Percentiles rank a stretch among this genome's conserved stretches.
Conservation (phyloP, 2,113 vertebrate genomes). For the Archocentrus centrarchus region DNA sequence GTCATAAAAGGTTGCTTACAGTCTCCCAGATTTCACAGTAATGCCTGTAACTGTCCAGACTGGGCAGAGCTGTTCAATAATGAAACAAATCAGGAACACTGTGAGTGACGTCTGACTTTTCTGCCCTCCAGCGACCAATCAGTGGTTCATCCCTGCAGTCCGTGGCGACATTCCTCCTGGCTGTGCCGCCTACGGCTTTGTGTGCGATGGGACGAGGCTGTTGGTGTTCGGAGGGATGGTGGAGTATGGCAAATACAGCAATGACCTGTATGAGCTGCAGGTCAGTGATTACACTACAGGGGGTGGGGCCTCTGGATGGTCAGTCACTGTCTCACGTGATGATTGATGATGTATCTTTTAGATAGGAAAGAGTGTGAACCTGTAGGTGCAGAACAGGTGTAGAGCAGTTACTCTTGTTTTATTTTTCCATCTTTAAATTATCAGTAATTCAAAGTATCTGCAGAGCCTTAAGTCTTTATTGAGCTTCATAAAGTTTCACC, state of each 20-base stretch:
- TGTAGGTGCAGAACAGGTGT: neutral
- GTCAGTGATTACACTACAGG: constrained; percentile 66
- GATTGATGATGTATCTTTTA: neutral
- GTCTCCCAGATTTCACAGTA: neutral
- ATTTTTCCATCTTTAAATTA: neutral
- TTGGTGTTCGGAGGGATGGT: constrained; percentile 94
- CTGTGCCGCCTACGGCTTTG: constrained; percentile 92
- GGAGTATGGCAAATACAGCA: constrained; percentile 95
- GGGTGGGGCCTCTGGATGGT: neutral
- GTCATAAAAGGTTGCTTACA: neutral
- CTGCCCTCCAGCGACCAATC: constrained; percentile 86
- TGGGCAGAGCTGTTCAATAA: neutral
- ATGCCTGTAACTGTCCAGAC: neutral
- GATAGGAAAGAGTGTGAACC: neutral
- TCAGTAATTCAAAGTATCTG: neutral
- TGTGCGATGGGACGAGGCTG: constrained; percentile 90
- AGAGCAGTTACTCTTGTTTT: accelerated
- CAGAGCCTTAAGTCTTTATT: neutral
- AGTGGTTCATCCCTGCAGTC: constrained; percentile 95
- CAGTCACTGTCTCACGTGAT: accelerated
- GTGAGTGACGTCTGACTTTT: neutral
- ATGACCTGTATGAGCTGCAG: constrained; percentile 92
- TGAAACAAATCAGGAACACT: neutral
- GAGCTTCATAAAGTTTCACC: neutral
- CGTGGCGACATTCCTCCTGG: constrained; percentile 92